Evolutionary conservation across 37 sponge, comb jelly and placozoan genomes (phyloP), one percentile per base, ranked within the genome.

Genomic region (Spongilla lacustris): DNA sequence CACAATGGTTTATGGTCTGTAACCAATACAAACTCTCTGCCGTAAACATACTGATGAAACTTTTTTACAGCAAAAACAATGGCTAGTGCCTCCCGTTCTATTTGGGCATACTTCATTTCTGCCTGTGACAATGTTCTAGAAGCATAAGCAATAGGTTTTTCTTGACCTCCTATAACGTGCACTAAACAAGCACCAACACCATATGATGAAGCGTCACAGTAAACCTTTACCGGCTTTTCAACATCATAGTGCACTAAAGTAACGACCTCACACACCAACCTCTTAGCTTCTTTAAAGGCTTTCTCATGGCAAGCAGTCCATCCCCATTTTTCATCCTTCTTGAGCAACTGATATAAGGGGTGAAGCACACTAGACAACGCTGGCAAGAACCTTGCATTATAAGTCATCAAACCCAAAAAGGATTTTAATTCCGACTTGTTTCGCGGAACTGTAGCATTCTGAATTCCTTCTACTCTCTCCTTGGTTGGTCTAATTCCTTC

Each of bases 11-110:
- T 82, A 31, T 90, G 90, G 23, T 90, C 90, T 6, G 84, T 89
- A 0, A 77, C 8, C 30, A 91, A 32, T 6, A 66, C 35, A 46
- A 90, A 90, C 1, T 79, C 2, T 27, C 91, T 29, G 28, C 86
- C 91, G 33, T 78, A 90, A 49, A 90, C 1, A 69, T 91, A 86
- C 22, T 75, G 71, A 66, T 90, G 86, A 37, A 90, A 80, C 33
- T 49, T 69, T 22, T 75, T 72, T 13, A 91, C 72, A 9, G 81
- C 81, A 68, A 58, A 86, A 0, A 35, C 67, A 1, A 87, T 46
- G 29, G 67, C 48, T 4, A 87, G 73, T 3, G 81, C 87, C 46
- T 80, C 87, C 2, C 34, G 30, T 6, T 69, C 91, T 22, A 90
- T 86, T 72, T 80, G 86, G 11, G 86, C 28, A 50, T 80, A 91